Evolutionary conservation across 1,140 invertebrate species (phyloP).

Genomic region (Drusus annulatus): DNA sequence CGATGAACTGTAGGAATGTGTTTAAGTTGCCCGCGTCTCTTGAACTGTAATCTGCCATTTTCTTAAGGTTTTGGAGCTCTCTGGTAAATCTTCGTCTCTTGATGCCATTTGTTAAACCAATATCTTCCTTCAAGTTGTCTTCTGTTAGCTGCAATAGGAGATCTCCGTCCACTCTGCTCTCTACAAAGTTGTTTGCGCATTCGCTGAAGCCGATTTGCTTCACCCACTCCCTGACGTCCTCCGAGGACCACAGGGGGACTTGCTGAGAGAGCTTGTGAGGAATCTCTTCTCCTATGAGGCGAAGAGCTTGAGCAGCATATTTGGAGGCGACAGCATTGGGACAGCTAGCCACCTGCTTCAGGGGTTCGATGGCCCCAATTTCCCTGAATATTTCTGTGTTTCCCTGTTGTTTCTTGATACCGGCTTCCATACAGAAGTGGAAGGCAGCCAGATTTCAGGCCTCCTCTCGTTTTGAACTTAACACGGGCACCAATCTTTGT

Average conservation of each 20-base stretch:
- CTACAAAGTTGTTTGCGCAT: conserved; percentile 87
- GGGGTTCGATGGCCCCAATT: conserved; percentile 94
- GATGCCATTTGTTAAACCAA: conserved; percentile 95
- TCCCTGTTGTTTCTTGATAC: conserved; percentile 96
- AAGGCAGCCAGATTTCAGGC: conserved; percentile 97
- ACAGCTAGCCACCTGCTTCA: conserved; percentile 97
- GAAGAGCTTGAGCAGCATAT: conserved; percentile 95
- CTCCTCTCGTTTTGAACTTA: conserved; percentile 96
- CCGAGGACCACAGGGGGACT: conserved; percentile 96
- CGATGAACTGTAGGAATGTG: conserved; percentile 89
- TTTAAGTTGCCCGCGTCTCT: conserved; percentile 94
- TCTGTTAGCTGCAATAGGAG: conserved; percentile 94
- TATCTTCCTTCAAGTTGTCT: conserved; percentile 92
- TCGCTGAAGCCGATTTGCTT: conserved; percentile 96
- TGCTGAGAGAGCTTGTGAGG: conserved; percentile 98
- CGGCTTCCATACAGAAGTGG: conserved; percentile 99
- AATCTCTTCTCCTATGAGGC: conserved; percentile 96
- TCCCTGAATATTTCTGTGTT: conserved; percentile 95
- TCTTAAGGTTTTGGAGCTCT: conserved; percentile 95
- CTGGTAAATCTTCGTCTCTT: conserved; percentile 92
- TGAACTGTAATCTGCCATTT: conserved; percentile 97
- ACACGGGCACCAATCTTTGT: conserved; percentile 92
- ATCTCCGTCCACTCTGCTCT: conserved; percentile 98
- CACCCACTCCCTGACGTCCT: conserved; percentile 98
- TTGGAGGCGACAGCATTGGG: conserved; percentile 98